Percentiles rank a stretch among this genome's conserved stretches.
phyloP scores from a whole-genome alignment of 2,113 vertebrate genomes.

The Stictonetta naevosa region DNA sequence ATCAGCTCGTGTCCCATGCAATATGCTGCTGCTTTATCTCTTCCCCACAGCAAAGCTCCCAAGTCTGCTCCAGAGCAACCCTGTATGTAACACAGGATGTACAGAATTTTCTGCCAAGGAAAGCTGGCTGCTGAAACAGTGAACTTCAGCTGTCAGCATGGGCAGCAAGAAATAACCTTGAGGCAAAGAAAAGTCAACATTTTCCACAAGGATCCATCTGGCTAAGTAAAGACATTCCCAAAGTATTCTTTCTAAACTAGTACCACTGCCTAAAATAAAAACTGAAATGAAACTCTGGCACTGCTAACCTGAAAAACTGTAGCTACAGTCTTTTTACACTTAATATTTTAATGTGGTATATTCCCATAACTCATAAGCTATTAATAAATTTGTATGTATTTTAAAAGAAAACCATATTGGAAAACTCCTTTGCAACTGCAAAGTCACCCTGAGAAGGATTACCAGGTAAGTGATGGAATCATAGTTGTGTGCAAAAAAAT shows the following conservation, averaged over 20 bases:
- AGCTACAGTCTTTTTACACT: neutral
- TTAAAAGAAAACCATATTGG: neutral
- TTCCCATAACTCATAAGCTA: neutral
- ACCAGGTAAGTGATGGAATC: neutral
- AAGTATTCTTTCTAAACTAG: neutral
- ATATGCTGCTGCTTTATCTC: neutral
- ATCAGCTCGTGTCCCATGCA: accelerated
- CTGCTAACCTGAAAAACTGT: neutral
- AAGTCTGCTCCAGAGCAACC: neutral
- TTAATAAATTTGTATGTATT: neutral
- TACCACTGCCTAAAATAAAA: neutral
- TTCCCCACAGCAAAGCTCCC: neutral
- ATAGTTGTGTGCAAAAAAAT: neutral
- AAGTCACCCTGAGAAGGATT: neutral
- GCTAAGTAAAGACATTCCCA: neutral
- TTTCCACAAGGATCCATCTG: neutral
- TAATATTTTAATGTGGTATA: neutral
- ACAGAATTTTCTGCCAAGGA: neutral
- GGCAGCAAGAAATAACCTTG: conserved; percentile 9
- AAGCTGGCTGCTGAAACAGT: neutral
- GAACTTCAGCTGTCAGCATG: conserved; percentile 3
- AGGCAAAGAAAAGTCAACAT: conserved; percentile 27
- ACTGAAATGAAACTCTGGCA: neutral
- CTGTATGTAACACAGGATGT: accelerated
- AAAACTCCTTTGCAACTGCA: neutral